Evolutionary conservation across 2,888 invertebrate species (phyloP).

Genomic region (Polydrusus tereticollis): DNA sequence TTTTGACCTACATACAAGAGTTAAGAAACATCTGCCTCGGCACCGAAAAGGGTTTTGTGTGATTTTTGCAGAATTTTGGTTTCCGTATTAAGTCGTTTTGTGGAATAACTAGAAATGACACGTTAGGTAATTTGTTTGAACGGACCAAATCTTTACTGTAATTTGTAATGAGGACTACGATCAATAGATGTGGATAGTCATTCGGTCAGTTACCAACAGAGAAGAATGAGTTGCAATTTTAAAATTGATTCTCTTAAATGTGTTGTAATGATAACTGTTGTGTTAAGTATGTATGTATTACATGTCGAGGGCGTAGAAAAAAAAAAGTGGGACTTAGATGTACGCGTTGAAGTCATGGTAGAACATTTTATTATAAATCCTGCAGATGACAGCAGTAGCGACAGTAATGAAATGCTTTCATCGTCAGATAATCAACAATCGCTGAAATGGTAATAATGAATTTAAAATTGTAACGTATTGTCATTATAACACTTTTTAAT

Average conservation of each 20-base stretch:
- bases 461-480: no score
- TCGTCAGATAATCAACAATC: no score
- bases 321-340: no score
- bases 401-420: no score
- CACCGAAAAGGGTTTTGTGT: conserved; percentile 55
- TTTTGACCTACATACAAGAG: conserved; percentile 60
- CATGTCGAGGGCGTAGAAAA: no score
- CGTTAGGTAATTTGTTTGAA: conserved; percentile 21
- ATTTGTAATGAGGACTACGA: conserved; percentile 18
- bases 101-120: conserved; percentile 10
- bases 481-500: no score
- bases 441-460: no score
- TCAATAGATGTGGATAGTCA: conserved; percentile 7
- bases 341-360: no score
- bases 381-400: no score
- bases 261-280: not conserved
- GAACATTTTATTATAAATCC: no score
- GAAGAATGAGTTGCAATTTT: conserved; percentile 10
- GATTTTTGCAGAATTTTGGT: conserved; percentile 51
- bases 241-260: not conserved
- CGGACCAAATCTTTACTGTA: conserved; percentile 1
- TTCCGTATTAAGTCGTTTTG: conserved; percentile 51
- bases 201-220: conserved; percentile 5
- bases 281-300: no score
- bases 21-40: conserved; percentile 55